phyloP scores from a whole-genome alignment of 2,888 invertebrate genomes.

The Drosophila trichaetosa region DNA sequence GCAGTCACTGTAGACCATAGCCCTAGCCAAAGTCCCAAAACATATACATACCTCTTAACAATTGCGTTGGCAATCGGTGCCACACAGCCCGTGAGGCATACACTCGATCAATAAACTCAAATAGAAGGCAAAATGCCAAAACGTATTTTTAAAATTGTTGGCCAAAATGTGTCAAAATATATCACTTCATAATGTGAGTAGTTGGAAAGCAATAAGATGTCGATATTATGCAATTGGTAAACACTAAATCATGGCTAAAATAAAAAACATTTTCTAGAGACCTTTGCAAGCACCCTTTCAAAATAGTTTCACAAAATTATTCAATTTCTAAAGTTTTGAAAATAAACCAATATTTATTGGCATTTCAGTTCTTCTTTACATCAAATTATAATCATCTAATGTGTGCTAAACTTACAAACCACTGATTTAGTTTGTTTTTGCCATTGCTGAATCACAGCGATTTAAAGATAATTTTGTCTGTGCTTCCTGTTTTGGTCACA shows the following conservation, averaged over 20 bases:
- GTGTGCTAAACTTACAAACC: neutral
- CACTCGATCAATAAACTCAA: conserved; percentile 2
- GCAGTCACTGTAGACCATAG: conserved; percentile 14
- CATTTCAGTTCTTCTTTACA: neutral
- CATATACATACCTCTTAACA: conserved; percentile 2
- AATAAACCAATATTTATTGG: neutral
- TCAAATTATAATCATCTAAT: neutral
- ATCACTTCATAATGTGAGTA: conserved; percentile 28
- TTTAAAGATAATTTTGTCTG: conserved; percentile 19
- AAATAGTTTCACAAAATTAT: neutral
- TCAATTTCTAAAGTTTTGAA: neutral
- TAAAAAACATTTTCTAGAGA: neutral
- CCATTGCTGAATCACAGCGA: conserved; percentile 12
- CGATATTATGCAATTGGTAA: conserved; percentile 19
- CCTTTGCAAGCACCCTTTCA: neutral
- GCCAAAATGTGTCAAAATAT: conserved; percentile 56
- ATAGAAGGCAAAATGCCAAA: conserved; percentile 1
- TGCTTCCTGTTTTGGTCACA: conserved; percentile 48
- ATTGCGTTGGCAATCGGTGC: conserved; percentile 26
- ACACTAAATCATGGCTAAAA: conserved; percentile 4
- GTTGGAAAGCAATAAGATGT: conserved; percentile 2
- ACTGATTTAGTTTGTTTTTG: neutral
- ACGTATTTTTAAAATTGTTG: conserved; percentile 11
- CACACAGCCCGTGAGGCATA: conserved; percentile 24
- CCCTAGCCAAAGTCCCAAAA: conserved; percentile 5